phyloP scores from a whole-genome alignment of 2,888 invertebrate species.

The Xiphydria camelus region DNA sequence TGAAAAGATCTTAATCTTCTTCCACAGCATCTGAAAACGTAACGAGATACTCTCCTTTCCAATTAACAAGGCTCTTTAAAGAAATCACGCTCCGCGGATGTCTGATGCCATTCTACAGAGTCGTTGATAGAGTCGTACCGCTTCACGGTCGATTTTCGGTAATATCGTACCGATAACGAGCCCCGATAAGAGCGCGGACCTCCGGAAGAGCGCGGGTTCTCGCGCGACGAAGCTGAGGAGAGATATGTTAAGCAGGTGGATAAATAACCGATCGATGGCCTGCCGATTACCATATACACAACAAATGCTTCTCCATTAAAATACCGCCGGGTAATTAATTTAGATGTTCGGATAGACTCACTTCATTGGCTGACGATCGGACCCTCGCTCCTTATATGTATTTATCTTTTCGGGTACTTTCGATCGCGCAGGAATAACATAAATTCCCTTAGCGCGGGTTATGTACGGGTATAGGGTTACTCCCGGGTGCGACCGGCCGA shows the following conservation, averaged over 20 bases:
- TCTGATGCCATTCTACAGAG: too few species aligned
- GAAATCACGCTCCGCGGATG: too few species aligned
- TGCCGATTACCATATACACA: conserved; percentile 13
- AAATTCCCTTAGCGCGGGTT: not conserved
- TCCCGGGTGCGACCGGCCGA: conserved; percentile 20
- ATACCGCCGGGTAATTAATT: conserved; percentile 13
- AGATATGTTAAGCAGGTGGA: conserved; percentile 12
- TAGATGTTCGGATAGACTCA: conserved; percentile 11
- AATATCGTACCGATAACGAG: not conserved
- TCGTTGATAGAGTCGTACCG: not conserved
- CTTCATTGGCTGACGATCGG: conserved; percentile 2
- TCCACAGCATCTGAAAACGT: too few species aligned
- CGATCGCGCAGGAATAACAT: not conserved
- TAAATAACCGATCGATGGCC: conserved; percentile 12
- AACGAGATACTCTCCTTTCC: too few species aligned
- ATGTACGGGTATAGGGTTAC: conserved; percentile 7
- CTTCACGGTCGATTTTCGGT: not conserved
- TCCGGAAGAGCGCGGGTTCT: not conserved
- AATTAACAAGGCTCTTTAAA: too few species aligned
- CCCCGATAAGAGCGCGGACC: not conserved
- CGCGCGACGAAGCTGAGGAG: not conserved
- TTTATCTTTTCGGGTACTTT: not conserved
- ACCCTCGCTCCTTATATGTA: not conserved
- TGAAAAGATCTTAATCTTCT: too few species aligned
- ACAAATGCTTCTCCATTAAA: conserved; percentile 13